Evolutionary conservation across 1,140 invertebrate species (phyloP).

Genomic region (Drosophila grimshawi): DNA sequence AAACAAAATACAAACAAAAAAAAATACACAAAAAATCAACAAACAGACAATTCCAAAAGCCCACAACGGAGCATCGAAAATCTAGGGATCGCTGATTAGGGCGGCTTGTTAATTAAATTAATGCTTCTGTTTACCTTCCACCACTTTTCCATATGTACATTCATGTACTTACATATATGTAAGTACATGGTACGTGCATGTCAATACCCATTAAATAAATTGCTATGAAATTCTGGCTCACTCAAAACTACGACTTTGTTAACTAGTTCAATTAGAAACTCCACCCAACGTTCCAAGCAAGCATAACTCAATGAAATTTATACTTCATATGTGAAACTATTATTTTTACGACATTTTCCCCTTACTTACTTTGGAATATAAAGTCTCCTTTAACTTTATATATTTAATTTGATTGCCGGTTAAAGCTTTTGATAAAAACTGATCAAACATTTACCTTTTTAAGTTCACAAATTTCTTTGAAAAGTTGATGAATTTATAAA

Average conservation of each 20-base stretch:
- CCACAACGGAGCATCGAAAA: slow-evolving; percentile 25
- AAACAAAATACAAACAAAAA: slow-evolving; percentile 3
- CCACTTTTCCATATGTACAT: neutral
- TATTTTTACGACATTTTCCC: no score
- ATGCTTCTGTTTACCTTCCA: slow-evolving; percentile 30
- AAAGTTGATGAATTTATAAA: no score
- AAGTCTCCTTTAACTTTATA: no score
- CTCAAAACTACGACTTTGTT: neutral
- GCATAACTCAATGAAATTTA: neutral
- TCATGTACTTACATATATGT: neutral
- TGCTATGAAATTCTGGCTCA: slow-evolving; percentile 14
- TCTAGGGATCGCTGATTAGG: slow-evolving; percentile 29
- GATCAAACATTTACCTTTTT: no score
- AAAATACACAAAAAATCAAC: neutral
- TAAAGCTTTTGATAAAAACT: no score
- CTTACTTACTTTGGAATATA: no score
- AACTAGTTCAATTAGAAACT: neutral
- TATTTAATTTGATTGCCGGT: no score
- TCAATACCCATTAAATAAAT: slow-evolving; percentile 22
- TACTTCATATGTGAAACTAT: no score
- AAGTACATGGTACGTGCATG: slow-evolving; percentile 4
- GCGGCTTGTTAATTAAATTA: slow-evolving; percentile 45
- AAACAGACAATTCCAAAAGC: neutral
- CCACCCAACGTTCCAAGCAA: neutral
- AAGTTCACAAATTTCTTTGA: no score